Evolutionary conservation across 1,140 invertebrate genomes (phyloP).

Genomic region (Drosophila pachea): DNA sequence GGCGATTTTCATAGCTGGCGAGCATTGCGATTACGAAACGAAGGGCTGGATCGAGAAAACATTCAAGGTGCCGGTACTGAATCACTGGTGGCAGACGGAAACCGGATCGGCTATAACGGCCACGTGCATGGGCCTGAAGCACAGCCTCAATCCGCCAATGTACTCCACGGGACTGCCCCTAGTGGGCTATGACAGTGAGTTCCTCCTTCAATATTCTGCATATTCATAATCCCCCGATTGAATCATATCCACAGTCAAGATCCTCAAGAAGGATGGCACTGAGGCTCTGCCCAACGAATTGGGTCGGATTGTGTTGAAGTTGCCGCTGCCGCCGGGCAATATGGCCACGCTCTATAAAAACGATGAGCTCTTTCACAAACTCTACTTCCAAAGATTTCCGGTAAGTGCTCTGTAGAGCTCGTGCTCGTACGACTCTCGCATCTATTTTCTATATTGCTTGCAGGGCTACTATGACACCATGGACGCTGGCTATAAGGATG

Average conservation of each 20-base stretch:
- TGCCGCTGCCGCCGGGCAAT: slow-evolving; percentile 93
- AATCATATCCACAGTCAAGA: slow-evolving; percentile 82
- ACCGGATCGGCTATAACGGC: slow-evolving; percentile 94
- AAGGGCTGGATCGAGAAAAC: slow-evolving; percentile 90
- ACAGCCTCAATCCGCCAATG: slow-evolving; percentile 82
- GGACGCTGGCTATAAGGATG: slow-evolving; percentile 93
- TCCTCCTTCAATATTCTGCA: no score
- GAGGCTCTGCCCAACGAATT: slow-evolving; percentile 85
- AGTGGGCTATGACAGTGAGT: slow-evolving; percentile 90
- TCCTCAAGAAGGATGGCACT: slow-evolving; percentile 85
- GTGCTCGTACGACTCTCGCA: background rate
- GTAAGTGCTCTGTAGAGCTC: slow-evolving; percentile 80
- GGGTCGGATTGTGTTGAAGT: slow-evolving; percentile 90
- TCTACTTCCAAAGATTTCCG: slow-evolving; percentile 89
- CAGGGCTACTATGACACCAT: slow-evolving; percentile 98
- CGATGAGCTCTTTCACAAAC: slow-evolving; percentile 88
- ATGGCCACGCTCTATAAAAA: slow-evolving; percentile 90
- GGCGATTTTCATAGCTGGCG: slow-evolving; percentile 93
- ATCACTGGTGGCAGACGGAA: slow-evolving; percentile 98
- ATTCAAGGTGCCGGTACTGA: slow-evolving; percentile 91
- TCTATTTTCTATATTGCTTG: background rate
- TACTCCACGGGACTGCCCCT: slow-evolving; percentile 87
- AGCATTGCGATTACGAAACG: slow-evolving; percentile 95
- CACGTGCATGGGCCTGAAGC: slow-evolving; percentile 87
- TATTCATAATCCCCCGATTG: background rate